These are phyloP conservation scores for Clamator glandarius DNA, from an alignment of 2,797 vertebrate species.

Conservation along the genomic window DNA sequence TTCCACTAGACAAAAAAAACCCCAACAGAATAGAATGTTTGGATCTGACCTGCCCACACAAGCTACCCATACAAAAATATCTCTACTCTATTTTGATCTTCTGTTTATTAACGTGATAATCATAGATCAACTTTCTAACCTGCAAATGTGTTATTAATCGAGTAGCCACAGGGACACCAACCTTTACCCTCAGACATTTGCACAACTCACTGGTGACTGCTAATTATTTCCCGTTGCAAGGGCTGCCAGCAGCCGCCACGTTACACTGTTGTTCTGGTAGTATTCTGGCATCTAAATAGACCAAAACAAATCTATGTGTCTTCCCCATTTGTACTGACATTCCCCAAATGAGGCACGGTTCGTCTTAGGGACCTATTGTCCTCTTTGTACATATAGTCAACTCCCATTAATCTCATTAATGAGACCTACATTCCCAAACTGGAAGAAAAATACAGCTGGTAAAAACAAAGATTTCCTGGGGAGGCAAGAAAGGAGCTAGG, in stretches of 20 bases:
- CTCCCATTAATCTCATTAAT: constrained; percentile 60
- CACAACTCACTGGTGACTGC: background rate
- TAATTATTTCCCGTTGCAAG: constrained; percentile 1
- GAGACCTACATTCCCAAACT: constrained; percentile 62
- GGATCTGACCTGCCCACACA: background rate
- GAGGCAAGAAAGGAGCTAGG: background rate
- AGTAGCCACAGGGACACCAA: background rate
- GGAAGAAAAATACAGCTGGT: constrained; percentile 32
- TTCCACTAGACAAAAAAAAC: background rate
- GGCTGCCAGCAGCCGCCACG: background rate
- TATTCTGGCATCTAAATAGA: constrained; percentile 20
- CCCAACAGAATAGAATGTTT: background rate
- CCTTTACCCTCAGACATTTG: background rate
- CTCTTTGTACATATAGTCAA: constrained; percentile 33
- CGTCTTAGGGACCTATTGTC: constrained; percentile 51
- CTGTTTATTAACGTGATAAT: background rate
- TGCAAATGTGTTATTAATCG: background rate
- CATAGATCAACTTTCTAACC: background rate
- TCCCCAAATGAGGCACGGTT: constrained; percentile 31
- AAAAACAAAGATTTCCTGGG: constrained; percentile 29
- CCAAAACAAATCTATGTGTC: constrained; percentile 16
- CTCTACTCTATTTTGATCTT: background rate
- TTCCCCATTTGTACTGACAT: constrained; percentile 46
- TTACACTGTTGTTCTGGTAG: constrained; percentile 19
- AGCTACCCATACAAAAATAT: background rate